Percentiles rank a stretch among this genome's conserved stretches.
Conservation (phyloP, 2,113 vertebrate species). For the Podocnemis expansa region DNA sequence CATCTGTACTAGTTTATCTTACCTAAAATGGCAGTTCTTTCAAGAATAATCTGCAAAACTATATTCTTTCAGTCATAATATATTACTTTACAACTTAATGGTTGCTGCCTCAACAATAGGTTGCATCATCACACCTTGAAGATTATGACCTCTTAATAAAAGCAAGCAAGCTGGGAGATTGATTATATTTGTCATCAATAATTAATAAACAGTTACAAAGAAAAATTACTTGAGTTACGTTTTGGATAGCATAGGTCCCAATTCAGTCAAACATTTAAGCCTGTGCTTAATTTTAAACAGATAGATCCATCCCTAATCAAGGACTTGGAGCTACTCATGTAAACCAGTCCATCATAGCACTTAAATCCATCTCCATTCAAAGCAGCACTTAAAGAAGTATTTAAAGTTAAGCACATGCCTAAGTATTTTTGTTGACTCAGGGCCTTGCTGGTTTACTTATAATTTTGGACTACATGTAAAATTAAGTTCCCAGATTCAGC, state of each 20-base stretch:
- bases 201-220: not conserved
- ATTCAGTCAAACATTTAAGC: not conserved
- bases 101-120: not conserved
- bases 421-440: not conserved
- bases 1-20: not conserved
- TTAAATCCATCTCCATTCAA: not conserved
- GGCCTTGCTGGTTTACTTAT: not conserved
- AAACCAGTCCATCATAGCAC: not conserved
- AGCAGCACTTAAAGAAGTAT: not conserved
- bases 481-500: fast-evolving
- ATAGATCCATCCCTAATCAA: not conserved
- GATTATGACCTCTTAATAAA: not conserved
- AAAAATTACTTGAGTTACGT: not conserved
- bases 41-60: not conserved
- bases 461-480: not conserved
- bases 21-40: not conserved
- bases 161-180: not conserved
- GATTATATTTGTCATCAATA: constrained; percentile 10
- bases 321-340: not conserved
- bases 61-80: not conserved
- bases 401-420: not conserved
- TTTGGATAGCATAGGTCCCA: not conserved
- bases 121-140: not conserved
- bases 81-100: not conserved
- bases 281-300: not conserved